phyloP scores from a whole-genome alignment of 2,888 invertebrate species.

The Pteria penguin region DNA sequence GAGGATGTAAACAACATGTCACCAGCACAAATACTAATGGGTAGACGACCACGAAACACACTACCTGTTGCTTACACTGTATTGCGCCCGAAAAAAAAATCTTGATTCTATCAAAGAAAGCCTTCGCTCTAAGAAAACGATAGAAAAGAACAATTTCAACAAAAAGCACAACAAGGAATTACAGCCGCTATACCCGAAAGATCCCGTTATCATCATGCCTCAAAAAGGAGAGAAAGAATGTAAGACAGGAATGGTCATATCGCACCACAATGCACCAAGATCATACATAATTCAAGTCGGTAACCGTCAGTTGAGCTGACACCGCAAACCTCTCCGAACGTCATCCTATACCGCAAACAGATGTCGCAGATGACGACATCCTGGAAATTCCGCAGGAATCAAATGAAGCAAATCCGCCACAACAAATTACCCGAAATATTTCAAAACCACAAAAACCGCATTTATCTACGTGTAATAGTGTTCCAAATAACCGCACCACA shows the following conservation, averaged over 20 bases:
- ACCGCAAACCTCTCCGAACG: slow-evolving; percentile 23
- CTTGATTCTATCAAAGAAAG: slow-evolving; percentile 7
- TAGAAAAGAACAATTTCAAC: slow-evolving; percentile 28
- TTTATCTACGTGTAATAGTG: background rate
- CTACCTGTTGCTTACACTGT: background rate
- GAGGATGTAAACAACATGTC: background rate
- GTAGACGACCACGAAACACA: background rate
- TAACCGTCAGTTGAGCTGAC: slow-evolving; percentile 21
- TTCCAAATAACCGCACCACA: too few relatives aligned
- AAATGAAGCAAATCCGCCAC: background rate
- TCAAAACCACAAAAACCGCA: too few relatives aligned
- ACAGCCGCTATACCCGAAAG: slow-evolving; percentile 2
- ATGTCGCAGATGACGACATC: background rate
- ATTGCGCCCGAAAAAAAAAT: background rate
- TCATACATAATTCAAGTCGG: slow-evolving; percentile 15
- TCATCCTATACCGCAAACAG: slow-evolving; percentile 10
- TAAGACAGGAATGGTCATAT: slow-evolving; percentile 21
- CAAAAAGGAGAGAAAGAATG: slow-evolving; percentile 14
- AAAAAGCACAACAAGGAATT: slow-evolving; percentile 19
- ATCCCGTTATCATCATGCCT: background rate
- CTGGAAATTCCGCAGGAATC: background rate
- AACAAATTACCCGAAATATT: background rate
- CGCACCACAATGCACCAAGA: too few relatives aligned
- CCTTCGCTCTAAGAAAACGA: slow-evolving; percentile 18
- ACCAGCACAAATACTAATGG: slow-evolving; percentile 8